phyloP scores from a whole-genome alignment of 2,888 invertebrate genomes.

The Cosmorhoe ocellata region DNA sequence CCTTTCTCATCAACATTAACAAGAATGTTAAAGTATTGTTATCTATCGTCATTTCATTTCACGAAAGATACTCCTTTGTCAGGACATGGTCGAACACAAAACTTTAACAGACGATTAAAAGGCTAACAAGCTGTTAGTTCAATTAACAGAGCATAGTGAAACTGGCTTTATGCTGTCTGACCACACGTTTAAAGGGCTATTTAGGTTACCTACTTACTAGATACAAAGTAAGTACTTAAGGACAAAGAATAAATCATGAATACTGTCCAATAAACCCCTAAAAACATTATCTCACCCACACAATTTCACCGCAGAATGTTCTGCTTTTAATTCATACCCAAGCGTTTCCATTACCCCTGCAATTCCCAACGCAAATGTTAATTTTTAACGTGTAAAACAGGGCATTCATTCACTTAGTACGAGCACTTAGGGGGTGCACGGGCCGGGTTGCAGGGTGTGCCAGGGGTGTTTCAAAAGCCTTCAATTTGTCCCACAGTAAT shows the following conservation, averaged over 20 bases:
- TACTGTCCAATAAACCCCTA: slow-evolving; percentile 6
- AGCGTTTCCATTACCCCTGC: slow-evolving; percentile 24
- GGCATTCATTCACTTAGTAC: slow-evolving; percentile 42
- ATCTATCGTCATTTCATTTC: too few relatives aligned
- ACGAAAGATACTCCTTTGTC: too few relatives aligned
- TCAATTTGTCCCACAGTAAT: slow-evolving; percentile 62
- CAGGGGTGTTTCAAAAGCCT: slow-evolving; percentile 57
- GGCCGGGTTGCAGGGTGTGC: slow-evolving; percentile 24
- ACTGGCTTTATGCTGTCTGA: too few relatives aligned
- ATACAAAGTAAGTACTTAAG: too few relatives aligned
- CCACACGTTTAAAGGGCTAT: too few relatives aligned
- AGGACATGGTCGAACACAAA: too few relatives aligned
- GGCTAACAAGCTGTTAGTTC: too few relatives aligned
- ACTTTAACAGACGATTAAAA: too few relatives aligned
- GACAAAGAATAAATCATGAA: slow-evolving; percentile 10
- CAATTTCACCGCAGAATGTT: slow-evolving; percentile 5
- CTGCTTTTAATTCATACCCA: slow-evolving; percentile 11
- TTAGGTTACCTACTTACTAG: too few relatives aligned
- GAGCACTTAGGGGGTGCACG: slow-evolving; percentile 39
- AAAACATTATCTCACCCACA: slow-evolving; percentile 4
- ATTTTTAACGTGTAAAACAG: slow-evolving; percentile 33
- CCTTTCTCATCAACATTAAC: too few relatives aligned
- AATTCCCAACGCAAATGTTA: slow-evolving; percentile 32
- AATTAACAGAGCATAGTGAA: too few relatives aligned
- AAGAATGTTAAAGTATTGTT: too few relatives aligned